Conservation (phyloP, 2,888 invertebrate species). For the Salpingus planirostris region DNA sequence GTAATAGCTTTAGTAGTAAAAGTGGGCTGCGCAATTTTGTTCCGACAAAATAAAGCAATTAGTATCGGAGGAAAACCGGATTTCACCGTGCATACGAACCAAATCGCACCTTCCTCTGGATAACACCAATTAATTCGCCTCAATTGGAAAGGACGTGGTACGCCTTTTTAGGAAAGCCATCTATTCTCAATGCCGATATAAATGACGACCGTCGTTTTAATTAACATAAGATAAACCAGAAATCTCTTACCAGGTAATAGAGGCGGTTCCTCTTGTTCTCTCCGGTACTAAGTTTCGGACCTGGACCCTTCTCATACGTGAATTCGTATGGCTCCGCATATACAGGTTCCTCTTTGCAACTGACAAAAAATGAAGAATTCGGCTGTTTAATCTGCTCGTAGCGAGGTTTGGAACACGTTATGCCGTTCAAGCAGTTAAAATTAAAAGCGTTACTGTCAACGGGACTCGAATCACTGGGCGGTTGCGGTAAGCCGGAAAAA, state of each 20-base stretch:
- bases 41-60: no score
- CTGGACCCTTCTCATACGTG: slow-evolving; percentile 14
- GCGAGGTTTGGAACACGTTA: slow-evolving; percentile 32
- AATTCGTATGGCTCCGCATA: slow-evolving; percentile 52
- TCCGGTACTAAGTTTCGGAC: slow-evolving; percentile 11
- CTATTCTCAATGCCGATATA: no score
- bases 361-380: slow-evolving; percentile 35
- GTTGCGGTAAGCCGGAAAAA: slow-evolving; percentile 18
- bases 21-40: no score
- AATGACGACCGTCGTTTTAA: no score
- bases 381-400: slow-evolving; percentile 35
- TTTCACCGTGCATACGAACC: no score
- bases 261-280: slow-evolving; percentile 33
- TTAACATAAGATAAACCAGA: no score
- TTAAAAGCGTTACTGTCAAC: slow-evolving; percentile 21
- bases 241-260: slow-evolving; percentile 45
- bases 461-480: slow-evolving; percentile 15
- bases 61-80: no score
- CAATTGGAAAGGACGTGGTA: no score
- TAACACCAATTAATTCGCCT: no score
- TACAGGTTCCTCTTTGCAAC: slow-evolving; percentile 46
- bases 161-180: no score
- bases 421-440: slow-evolving; percentile 38
- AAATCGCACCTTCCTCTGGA: no score
- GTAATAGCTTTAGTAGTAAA: no score